Percentiles rank a stretch among this genome's conserved stretches.
These are phyloP conservation scores for Arrhamphus sclerolepis DNA, from an alignment of 2,797 vertebrate species.

Conservation along the genomic window DNA sequence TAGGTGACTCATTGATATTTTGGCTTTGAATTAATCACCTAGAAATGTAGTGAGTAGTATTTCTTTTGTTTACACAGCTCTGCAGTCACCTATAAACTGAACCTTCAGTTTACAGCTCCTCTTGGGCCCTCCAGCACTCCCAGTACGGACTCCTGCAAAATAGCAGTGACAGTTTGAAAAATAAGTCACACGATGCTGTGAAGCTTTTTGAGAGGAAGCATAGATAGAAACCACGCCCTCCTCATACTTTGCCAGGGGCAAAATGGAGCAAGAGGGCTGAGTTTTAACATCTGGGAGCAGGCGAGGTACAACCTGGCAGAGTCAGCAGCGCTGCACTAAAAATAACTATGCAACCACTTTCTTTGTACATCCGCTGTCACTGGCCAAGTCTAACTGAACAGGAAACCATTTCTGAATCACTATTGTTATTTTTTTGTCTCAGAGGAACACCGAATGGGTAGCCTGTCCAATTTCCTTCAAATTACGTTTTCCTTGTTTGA, in stretches of 20 bases:
- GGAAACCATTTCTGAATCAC: constrained; percentile 58
- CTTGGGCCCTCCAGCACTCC: constrained; percentile 15
- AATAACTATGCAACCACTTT: constrained; percentile 51
- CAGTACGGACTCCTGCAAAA: constrained; percentile 11
- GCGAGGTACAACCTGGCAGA: constrained; percentile 45
- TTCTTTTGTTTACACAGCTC: too few relatives aligned
- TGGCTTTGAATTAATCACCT: too few relatives aligned
- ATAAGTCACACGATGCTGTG: too few relatives aligned
- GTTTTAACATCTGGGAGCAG: constrained; percentile 49
- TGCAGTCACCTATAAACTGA: too few relatives aligned
- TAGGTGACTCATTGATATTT: too few relatives aligned
- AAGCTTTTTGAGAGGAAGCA: too few relatives aligned
- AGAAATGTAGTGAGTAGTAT: too few relatives aligned
- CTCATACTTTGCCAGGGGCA: constrained; percentile 5
- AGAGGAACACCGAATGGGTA: constrained; percentile 43
- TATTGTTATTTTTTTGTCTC: constrained; percentile 51
- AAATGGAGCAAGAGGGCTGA: constrained; percentile 25
- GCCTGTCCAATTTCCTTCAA: constrained; percentile 47
- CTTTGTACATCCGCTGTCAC: constrained; percentile 53
- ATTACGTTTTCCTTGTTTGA: constrained; percentile 49
- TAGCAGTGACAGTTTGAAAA: too few relatives aligned
- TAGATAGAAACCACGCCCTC: too few relatives aligned
- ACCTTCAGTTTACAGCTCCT: constrained; percentile 4
- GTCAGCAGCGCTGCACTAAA: constrained; percentile 53
- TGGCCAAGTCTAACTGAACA: constrained; percentile 43